These are phyloP conservation scores for Drosophila kikkawai DNA, from an alignment of 1,140 invertebrate genomes.

Conservation along the genomic window DNA sequence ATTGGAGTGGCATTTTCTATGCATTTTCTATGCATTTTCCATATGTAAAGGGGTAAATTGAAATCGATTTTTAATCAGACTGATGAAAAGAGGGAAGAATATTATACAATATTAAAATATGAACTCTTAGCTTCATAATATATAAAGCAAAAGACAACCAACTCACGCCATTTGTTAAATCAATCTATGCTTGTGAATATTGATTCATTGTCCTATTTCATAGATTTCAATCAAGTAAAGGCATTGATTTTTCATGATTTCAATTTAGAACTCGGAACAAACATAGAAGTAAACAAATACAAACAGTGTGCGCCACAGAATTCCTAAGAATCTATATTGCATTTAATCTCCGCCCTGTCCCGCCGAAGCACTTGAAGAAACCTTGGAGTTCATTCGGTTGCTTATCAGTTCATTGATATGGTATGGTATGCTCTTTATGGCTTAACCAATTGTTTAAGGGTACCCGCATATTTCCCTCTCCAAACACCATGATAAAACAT, in stretches of 20 bases:
- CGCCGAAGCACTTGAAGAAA: constrained; percentile 34
- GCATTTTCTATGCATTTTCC: neutral
- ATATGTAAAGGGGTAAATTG: constrained; percentile 8
- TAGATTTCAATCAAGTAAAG: constrained; percentile 16
- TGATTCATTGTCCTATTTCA: neutral
- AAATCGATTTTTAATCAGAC: neutral
- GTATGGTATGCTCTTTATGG: constrained; percentile 1
- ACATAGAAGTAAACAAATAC: constrained; percentile 14
- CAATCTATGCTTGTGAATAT: neutral
- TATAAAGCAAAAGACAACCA: too few relatives aligned
- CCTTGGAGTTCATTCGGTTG: constrained; percentile 61
- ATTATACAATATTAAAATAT: neutral
- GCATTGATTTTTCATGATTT: constrained; percentile 10
- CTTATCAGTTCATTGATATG: constrained; percentile 79
- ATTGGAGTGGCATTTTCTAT: constrained; percentile 15
- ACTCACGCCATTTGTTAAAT: neutral
- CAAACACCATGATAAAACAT: constrained; percentile 13
- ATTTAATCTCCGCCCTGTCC: constrained; percentile 25
- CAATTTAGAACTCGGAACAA: neutral
- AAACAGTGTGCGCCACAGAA: neutral
- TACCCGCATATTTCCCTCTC: constrained; percentile 30
- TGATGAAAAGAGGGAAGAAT: neutral
- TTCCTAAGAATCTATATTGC: constrained; percentile 14
- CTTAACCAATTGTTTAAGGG: neutral
- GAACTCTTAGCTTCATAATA: too few relatives aligned